Percentiles rank a stretch among this genome's conserved stretches.
phyloP scores from a whole-genome alignment of 2,797 vertebrate genomes.

The Poliocrania exsul region DNA sequence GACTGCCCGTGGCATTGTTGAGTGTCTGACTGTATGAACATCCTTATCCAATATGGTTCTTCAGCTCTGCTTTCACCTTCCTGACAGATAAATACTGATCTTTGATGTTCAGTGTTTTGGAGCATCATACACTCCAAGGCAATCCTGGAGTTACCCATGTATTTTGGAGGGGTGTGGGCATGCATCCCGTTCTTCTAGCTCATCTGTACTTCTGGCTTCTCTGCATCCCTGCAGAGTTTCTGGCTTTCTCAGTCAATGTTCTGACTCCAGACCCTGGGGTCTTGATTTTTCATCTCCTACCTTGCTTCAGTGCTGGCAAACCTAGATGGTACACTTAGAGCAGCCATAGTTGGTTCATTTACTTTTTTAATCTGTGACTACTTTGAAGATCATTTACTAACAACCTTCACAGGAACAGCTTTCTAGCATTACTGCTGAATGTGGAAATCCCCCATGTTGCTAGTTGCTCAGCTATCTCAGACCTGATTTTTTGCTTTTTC shows the following conservation, averaged over 20 bases:
- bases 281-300: not conserved
- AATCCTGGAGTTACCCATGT: not conserved
- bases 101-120: not conserved
- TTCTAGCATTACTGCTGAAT: not conserved
- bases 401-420: not conserved
- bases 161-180: not conserved
- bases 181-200: not conserved
- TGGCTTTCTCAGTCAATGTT: not conserved
- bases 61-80: not conserved
- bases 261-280: not conserved
- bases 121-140: not conserved
- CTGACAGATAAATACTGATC: not conserved
- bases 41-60: not conserved
- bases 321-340: not conserved
- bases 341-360: not conserved
- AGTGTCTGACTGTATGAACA: not conserved
- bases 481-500: not conserved
- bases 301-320: not conserved
- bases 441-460: not conserved
- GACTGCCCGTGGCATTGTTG: not conserved
- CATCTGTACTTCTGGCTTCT: not conserved
- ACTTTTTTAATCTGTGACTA: not conserved
- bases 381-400: not conserved
- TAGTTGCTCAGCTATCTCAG: not conserved
- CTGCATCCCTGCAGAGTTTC: not conserved